Evolutionary conservation across 2,888 invertebrate genomes (phyloP).

Genomic region (Atrina japonica): DNA sequence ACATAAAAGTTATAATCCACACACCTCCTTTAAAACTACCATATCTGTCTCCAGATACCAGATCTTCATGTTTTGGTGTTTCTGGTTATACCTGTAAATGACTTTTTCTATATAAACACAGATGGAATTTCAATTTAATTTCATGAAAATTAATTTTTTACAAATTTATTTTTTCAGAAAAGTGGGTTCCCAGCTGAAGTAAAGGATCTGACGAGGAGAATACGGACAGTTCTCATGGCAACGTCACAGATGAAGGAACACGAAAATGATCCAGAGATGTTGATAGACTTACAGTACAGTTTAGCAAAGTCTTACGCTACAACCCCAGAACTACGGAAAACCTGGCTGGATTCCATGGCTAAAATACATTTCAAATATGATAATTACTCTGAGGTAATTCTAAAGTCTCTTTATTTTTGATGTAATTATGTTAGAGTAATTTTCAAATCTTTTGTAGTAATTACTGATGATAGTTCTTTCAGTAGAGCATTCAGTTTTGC

Average conservation of each 20-base stretch:
- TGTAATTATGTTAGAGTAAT: no score
- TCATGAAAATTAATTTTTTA: not conserved
- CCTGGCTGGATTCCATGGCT: constrained; percentile 97
- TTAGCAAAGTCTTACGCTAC: constrained; percentile 94
- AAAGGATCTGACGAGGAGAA: constrained; percentile 94
- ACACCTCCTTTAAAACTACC: no score
- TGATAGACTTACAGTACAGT: constrained; percentile 94
- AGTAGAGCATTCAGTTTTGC: no score
- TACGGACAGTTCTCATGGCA: constrained; percentile 96
- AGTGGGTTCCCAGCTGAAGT: constrained; percentile 91
- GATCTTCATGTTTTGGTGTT: no score
- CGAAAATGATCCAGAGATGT: constrained; percentile 94
- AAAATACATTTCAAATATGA: constrained; percentile 89
- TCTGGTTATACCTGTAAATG: no score
- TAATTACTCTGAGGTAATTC: constrained; percentile 92
- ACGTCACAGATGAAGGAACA: constrained; percentile 95
- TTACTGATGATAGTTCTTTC: no score
- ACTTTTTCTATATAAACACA: no score
- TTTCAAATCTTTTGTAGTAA: no score
- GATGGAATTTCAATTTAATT: no score
- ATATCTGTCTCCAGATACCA: no score
- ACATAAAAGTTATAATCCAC: no score
- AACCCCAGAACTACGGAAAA: constrained; percentile 95
- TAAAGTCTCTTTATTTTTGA: no score
- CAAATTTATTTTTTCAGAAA: constrained; percentile 79